Conservation (phyloP, 1,140 invertebrate genomes). For the Drosophila pachea region DNA sequence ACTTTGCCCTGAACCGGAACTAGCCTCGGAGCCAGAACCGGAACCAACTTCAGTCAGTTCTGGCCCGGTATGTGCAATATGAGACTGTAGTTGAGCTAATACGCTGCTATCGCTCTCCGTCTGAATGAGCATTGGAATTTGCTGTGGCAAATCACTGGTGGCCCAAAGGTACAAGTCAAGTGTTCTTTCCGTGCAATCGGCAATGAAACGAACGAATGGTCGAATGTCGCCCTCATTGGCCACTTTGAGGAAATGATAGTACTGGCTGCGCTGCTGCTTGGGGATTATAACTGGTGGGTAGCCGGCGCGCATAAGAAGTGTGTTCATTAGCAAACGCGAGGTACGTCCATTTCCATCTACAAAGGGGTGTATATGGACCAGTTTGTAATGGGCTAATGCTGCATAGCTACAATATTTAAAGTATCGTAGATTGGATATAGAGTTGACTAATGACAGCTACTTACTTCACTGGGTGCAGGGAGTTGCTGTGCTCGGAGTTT, state of each 20-base stretch:
- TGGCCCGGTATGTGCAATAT: conserved; percentile 24
- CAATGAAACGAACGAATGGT: conserved; percentile 97
- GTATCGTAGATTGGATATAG: neutral
- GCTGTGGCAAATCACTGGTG: conserved; percentile 82
- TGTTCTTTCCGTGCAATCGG: conserved; percentile 94
- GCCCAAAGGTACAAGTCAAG: conserved; percentile 96
- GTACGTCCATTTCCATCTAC: conserved; percentile 97
- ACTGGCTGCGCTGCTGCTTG: conserved; percentile 91
- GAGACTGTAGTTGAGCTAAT: conserved; percentile 47
- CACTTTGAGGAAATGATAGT: conserved; percentile 92
- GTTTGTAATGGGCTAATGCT: conserved; percentile 96
- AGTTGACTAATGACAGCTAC: neutral
- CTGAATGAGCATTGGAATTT: conserved; percentile 81
- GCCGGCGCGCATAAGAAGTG: conserved; percentile 98
- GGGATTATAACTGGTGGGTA: conserved; percentile 97
- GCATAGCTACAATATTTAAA: conserved; percentile 81
- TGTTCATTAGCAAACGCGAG: conserved; percentile 96
- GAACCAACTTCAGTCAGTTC: conserved; percentile 45
- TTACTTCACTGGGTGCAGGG: conserved; percentile 91
- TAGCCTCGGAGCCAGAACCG: neutral
- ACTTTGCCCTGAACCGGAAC: neutral
- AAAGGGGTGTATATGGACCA: conserved; percentile 97
- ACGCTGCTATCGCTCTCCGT: conserved; percentile 64
- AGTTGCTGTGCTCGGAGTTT: conserved; percentile 90
- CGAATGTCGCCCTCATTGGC: conserved; percentile 95